Conservation (phyloP, 2,888 invertebrate genomes). For the Calliscelio sp. region DNA sequence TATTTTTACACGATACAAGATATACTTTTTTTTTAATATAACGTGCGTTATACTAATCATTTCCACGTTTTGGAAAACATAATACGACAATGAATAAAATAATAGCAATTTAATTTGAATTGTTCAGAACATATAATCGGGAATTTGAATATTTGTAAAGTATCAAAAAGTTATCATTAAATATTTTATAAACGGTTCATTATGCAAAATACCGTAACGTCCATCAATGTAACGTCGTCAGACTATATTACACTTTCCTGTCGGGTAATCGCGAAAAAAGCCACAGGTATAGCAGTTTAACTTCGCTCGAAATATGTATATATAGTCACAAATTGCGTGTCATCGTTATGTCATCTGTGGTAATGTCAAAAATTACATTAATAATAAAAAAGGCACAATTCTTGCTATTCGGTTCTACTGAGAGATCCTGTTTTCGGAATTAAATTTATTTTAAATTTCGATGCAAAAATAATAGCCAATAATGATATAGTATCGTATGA, state of each 20-base stretch:
- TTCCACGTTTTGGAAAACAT: no score
- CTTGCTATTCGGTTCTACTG: no score
- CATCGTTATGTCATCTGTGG: no score
- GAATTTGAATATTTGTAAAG: neutral
- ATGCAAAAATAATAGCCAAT: neutral
- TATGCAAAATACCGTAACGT: slow-evolving; percentile 25
- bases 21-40: slow-evolving; percentile 30
- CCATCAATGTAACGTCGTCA: slow-evolving; percentile 24
- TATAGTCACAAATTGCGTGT: no score
- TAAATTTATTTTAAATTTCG: neutral
- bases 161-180: neutral
- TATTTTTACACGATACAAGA: slow-evolving; percentile 2
- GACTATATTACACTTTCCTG: neutral
- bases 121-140: neutral
- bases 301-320: no score
- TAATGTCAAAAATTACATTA: no score
- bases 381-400: no score
- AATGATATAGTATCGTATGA: neutral
- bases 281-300: no score
- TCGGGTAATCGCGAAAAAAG: no score
- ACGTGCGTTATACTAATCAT: no score
- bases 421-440: no score
- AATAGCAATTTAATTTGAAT: neutral
- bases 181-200: slow-evolving; percentile 11
- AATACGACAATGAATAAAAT: no score